A percentile compares a stretch with the other conserved stretches of the same genome.
phyloP scores from a whole-genome alignment of 1,140 invertebrate genomes.

The Orius insidiosus region DNA sequence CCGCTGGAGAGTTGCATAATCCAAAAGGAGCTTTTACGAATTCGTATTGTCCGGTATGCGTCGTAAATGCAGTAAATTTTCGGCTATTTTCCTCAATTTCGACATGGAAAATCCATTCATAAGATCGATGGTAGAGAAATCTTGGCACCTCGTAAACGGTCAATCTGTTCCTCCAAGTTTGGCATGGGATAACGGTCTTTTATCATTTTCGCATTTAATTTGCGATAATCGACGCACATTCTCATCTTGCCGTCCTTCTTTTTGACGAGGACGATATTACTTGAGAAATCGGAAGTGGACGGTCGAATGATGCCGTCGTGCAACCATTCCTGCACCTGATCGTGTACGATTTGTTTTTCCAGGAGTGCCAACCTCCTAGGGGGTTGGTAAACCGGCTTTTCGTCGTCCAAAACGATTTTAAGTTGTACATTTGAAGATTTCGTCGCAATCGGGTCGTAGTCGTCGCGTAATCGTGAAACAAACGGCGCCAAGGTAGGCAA shows the following conservation, averaged over 20 bases:
- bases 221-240: constrained; percentile 20
- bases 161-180: constrained; percentile 20
- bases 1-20: constrained; percentile 20
- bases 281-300: constrained; percentile 18
- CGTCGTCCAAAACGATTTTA: constrained; percentile 19
- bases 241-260: constrained; percentile 18
- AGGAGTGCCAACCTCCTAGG: constrained; percentile 16
- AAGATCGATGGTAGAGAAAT: no score
- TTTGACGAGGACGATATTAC: constrained; percentile 19
- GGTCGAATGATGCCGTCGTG: constrained; percentile 17
- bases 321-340: constrained; percentile 20
- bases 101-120: constrained; percentile 20
- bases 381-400: constrained; percentile 18
- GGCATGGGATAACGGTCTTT: constrained; percentile 21
- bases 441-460: no score
- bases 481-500: no score
- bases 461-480: no score
- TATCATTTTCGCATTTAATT: constrained; percentile 19
- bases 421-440: not conserved
- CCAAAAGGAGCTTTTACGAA: constrained; percentile 24
- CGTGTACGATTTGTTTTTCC: constrained; percentile 16
- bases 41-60: constrained; percentile 21
- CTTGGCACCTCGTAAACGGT: constrained; percentile 16
- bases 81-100: constrained; percentile 19
- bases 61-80: constrained; percentile 25